Evolutionary conservation across 2,888 invertebrate species (phyloP).

Genomic region (Dromius quadrimaculatus): DNA sequence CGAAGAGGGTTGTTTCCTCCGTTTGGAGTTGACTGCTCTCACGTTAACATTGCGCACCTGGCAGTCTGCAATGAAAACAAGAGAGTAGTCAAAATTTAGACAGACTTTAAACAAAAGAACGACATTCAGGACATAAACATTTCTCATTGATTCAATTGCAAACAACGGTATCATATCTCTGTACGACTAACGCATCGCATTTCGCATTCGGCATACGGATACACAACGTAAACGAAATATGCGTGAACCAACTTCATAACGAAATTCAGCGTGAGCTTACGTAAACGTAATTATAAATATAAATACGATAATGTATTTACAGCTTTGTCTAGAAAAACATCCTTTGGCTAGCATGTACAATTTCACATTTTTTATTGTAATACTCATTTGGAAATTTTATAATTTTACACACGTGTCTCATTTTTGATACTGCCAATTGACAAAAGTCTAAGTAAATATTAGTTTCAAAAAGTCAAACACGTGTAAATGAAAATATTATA

Average conservation of each 20-base stretch:
- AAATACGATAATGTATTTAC: conserved; percentile 1
- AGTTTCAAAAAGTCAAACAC: conserved; percentile 33
- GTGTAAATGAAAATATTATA: conserved; percentile 6
- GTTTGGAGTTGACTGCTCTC: conserved; percentile 78
- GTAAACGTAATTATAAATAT: conserved; percentile 15
- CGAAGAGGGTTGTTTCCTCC: conserved; percentile 76
- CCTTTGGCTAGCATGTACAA: conserved; percentile 3
- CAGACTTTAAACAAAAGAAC: conserved; percentile 49
- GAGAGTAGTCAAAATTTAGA: conserved; percentile 68
- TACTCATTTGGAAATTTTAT: too few relatives aligned
- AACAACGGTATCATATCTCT: conserved; percentile 48
- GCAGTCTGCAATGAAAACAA: conserved; percentile 82
- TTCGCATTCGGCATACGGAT: conserved; percentile 33
- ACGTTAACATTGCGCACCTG: conserved; percentile 81
- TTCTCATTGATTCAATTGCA: conserved; percentile 35
- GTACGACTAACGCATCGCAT: conserved; percentile 47
- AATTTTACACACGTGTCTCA: conserved; percentile 26
- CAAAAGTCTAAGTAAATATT: conserved; percentile 24
- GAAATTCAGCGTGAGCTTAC: conserved; percentile 8
- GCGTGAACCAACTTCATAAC: conserved; percentile 15
- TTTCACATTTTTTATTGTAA: too few relatives aligned
- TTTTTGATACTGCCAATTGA: conserved; percentile 39
- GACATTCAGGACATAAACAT: conserved; percentile 51
- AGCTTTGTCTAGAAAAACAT: conserved; percentile 40
- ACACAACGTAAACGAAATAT: conserved; percentile 21